Evolutionary conservation across 35 echinoderm and acorn worm genomes (phyloP).

Genomic region (Hemicentrotus pulcherrimus): DNA sequence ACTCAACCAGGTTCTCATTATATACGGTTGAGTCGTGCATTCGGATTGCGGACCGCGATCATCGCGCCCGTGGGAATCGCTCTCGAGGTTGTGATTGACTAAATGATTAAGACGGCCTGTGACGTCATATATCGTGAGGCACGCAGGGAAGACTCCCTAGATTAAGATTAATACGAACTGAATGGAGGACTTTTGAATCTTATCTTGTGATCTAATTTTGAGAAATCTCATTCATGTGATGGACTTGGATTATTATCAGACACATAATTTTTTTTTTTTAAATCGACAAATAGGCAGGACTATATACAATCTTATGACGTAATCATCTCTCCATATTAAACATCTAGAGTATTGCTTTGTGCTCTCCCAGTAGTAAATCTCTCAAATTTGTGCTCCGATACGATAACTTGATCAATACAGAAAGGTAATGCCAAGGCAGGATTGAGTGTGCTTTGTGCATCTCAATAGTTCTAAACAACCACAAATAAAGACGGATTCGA

Average conservation of each 20-base stretch:
- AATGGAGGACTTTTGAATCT: neutral
- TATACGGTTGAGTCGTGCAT: neutral
- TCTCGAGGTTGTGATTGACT: too few species aligned
- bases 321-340: neutral
- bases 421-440: neutral
- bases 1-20: neutral
- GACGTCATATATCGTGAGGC: neutral
- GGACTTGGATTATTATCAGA: too few species aligned
- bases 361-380: neutral
- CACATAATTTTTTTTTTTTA: too few species aligned
- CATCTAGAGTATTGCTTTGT: neutral
- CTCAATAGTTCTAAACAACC: neutral
- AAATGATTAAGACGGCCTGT: neutral
- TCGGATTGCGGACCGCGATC: neutral
- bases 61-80: neutral
- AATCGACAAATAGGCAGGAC: too few species aligned
- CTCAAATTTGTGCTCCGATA: neutral
- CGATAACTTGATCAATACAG: neutral
- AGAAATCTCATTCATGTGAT: neutral
- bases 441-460: neutral
- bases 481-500: neutral
- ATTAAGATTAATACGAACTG: neutral
- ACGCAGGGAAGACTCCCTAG: neutral
- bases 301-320: too few species aligned
- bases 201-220: neutral